Conservation (phyloP, 2,888 invertebrate genomes). For the Loripinus fragilis region DNA sequence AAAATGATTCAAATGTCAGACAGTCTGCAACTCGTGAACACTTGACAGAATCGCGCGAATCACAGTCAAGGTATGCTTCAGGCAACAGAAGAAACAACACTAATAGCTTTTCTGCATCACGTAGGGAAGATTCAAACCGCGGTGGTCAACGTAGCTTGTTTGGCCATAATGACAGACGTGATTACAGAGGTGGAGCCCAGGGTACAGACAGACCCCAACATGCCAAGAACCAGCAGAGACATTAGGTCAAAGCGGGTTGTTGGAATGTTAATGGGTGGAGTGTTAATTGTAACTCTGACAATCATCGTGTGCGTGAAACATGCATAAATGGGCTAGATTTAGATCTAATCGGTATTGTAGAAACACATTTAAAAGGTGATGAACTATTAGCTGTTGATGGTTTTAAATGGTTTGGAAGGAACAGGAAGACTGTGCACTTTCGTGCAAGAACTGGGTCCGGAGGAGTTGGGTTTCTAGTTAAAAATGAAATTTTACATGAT, state of each 20-base stretch:
- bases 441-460: no score
- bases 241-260: constrained; percentile 1
- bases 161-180: background rate
- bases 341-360: constrained; percentile 1
- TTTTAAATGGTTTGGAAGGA: no score
- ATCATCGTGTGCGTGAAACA: background rate
- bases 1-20: no score
- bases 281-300: background rate
- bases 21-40: no score
- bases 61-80: background rate
- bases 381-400: no score
- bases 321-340: background rate
- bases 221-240: background rate
- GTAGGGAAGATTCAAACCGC: background rate
- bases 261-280: constrained; percentile 19
- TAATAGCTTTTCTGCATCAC: background rate
- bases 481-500: no score
- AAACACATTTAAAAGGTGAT: background rate
- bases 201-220: no score
- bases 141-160: background rate
- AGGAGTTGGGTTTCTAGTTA: no score
- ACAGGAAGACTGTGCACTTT: no score
- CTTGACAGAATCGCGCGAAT: background rate
- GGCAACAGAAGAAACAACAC: background rate
- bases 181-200: background rate